Base-by-base conservation (phyloP, 2,113 vertebrate species). In the Pandion haliaetus region DNA sequence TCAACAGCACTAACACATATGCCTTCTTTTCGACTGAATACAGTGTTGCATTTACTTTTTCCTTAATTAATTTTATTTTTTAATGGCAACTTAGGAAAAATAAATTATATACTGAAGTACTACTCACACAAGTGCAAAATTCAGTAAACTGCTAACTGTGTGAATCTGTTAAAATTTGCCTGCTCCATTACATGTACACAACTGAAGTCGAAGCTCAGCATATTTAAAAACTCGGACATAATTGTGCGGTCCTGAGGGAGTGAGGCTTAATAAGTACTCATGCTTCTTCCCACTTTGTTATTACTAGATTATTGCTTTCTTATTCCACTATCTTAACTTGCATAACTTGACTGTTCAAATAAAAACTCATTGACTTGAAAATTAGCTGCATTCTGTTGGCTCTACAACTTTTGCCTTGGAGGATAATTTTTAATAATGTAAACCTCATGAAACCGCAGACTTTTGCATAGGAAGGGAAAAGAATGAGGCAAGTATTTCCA, bases 341-440 rank as follows among this genome's bases (percentile, higher is more conserved):
- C 65, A 93, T 69, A 76, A 90, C 90, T 93, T 89, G 70, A 81
- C 82, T 92, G 59, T 96, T 97, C 95, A 98, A 96, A 95, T 66
- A 97, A 95, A 96, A 65, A 85, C 72, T 91, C 93, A 79, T 88
- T 97, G 96, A 95, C 84, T 88, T 94, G 88, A 96, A 98, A 97
- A 96, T 93, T 83, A 97, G 87, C 61, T 18, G 24, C 18, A 7
- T 71, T 77, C 78, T 62, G 61, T 90, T 92, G 71, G 69, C 82
- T 83, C 59, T 92, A 83, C 62, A 81, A 86, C 59, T 83, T 93
- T 95, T 86, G 85, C 97, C 86, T 97, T 21, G 2, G 82, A 95
- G 89, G 25, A 93, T 95, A 76, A 93, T 96, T 96, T 94, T 92
- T 96, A 93, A 94, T 96, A 95, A 96, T 79, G 84, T 76, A 97